Evolutionary conservation across 2,113 vertebrate genomes (phyloP).

Genomic region (Zosterops borbonicus): DNA sequence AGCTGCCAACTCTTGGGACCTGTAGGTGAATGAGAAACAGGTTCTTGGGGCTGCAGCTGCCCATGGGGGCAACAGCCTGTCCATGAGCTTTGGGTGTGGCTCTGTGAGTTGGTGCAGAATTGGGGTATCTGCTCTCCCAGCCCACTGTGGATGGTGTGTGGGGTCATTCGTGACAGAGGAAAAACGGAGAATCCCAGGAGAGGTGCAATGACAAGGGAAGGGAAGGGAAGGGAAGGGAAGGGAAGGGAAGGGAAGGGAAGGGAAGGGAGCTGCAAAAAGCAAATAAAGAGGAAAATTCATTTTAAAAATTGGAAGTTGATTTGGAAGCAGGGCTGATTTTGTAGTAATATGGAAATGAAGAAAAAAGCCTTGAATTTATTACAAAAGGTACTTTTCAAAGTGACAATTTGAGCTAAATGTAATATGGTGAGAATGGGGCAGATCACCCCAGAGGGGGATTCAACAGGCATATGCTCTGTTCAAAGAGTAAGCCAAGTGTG

Average conservation of each 20-base stretch:
- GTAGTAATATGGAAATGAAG: not conserved
- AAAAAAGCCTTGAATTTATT: not conserved
- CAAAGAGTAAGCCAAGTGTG: not conserved
- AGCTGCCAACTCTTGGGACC: not conserved
- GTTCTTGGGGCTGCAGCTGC: fast-evolving
- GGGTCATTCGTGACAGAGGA: not conserved
- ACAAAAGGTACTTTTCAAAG: not conserved
- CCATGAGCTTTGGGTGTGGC: not conserved
- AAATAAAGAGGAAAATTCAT: not conserved
- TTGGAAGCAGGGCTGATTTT: not conserved
- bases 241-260: not conserved
- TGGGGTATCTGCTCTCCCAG: not conserved
- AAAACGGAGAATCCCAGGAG: not conserved
- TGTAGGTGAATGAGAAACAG: fast-evolving
- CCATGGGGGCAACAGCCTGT: fast-evolving
- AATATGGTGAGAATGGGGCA: not conserved
- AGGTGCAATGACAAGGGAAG: not conserved
- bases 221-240: not conserved
- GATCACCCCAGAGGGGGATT: not conserved
- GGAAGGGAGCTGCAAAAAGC: not conserved
- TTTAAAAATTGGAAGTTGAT: not conserved
- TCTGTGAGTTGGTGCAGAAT: not conserved
- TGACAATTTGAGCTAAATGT: not conserved
- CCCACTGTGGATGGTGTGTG: fast-evolving
- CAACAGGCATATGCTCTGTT: not conserved